These are phyloP conservation scores for Catamblyrhynchus diadema DNA, from an alignment of 2,797 vertebrate genomes.

Conservation along the genomic window DNA sequence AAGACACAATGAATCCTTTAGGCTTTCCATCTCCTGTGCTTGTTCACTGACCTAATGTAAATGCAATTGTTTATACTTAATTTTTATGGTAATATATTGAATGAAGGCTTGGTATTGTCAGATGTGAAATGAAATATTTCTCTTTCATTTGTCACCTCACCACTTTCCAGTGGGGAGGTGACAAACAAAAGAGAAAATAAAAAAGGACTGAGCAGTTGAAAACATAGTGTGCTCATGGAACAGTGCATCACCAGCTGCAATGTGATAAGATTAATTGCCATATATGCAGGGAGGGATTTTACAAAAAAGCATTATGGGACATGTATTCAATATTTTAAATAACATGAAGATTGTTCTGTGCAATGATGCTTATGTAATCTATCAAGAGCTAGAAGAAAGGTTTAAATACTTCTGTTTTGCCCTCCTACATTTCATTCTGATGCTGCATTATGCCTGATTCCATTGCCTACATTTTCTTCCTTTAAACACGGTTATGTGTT, in stretches of 20 bases:
- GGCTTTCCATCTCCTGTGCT: constrained; percentile 6
- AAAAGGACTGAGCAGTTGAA: constrained; percentile 28
- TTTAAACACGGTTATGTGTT: background rate
- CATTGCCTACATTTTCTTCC: background rate
- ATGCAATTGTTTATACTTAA: constrained; percentile 58
- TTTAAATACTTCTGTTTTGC: constrained; percentile 4
- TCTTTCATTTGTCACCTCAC: too few relatives aligned
- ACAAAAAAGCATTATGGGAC: background rate
- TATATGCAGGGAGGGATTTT: background rate
- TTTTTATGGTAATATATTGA: constrained; percentile 35
- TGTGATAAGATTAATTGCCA: background rate
- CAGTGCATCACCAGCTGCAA: background rate
- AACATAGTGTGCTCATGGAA: background rate
- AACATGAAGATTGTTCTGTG: background rate
- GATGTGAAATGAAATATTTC: background rate
- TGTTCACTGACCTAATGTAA: constrained; percentile 56
- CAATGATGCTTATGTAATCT: background rate
- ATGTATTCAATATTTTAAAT: background rate
- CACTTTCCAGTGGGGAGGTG: background rate
- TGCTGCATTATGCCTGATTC: background rate
- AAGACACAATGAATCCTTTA: background rate
- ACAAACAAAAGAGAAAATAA: constrained; percentile 36
- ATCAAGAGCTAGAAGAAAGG: background rate
- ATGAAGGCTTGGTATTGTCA: constrained; percentile 31
- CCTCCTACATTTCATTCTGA: background rate